Percentiles rank a stretch among this genome's conserved stretches.
These are phyloP conservation scores for Trachelus troglodyta DNA, from an alignment of 2,888 invertebrate genomes.

Conservation along the genomic window DNA sequence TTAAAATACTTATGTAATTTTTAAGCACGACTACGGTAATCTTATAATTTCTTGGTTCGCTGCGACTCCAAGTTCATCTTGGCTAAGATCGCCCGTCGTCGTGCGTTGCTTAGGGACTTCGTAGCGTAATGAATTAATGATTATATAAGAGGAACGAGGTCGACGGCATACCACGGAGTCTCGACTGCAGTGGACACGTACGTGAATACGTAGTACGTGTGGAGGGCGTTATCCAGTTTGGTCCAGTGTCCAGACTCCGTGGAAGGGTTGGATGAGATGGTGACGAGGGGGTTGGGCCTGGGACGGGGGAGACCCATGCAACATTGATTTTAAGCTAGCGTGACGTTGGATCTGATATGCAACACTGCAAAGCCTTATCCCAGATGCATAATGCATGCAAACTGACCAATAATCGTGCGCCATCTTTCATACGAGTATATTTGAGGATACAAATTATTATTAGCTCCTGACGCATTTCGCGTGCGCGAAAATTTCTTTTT, in stretches of 20 bases:
- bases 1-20: not conserved
- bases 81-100: not conserved
- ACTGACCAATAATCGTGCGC: not conserved
- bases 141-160: constrained; percentile 5
- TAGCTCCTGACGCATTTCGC: not conserved
- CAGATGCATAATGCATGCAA: constrained; percentile 2
- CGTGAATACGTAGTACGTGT: not conserved
- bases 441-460: not conserved
- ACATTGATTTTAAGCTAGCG: constrained; percentile 51
- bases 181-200: not conserved
- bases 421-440: not conserved
- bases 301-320: constrained; percentile 6
- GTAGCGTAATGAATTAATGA: not conserved
- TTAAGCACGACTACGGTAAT: not conserved
- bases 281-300: not conserved
- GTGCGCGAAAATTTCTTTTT: not conserved
- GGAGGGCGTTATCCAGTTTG: not conserved
- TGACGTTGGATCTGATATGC: constrained; percentile 49
- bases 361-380: constrained; percentile 39
- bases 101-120: not conserved
- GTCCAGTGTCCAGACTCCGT: constrained; percentile 4
- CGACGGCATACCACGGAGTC: not conserved
- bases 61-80: not conserved
- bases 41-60: not conserved
- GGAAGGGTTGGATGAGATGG: not conserved